Evolutionary conservation across 2,888 invertebrate species (phyloP).

Genomic region (Dynastes maya): DNA sequence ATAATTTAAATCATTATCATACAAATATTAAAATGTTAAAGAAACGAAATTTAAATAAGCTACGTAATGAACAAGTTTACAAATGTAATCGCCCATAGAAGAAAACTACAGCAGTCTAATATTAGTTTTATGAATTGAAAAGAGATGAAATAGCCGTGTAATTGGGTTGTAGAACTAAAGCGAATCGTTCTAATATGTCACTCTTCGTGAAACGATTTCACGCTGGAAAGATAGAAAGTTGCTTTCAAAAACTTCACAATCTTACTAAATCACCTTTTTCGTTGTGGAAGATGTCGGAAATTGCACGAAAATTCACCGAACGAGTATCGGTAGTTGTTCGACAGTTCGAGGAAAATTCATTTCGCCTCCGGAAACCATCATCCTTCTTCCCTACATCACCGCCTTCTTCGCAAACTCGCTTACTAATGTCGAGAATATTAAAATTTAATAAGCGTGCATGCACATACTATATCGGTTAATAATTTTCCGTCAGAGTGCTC

Average conservation of each 20-base stretch:
- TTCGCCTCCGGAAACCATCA: conserved; percentile 2
- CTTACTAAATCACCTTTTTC: conserved; percentile 4
- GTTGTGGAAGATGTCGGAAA: conserved; percentile 9
- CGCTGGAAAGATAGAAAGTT: background rate
- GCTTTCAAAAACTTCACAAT: background rate
- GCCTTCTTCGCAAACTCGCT: background rate
- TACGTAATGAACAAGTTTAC: too few relatives aligned
- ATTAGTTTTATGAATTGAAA: too few relatives aligned
- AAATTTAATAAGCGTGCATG: conserved; percentile 25
- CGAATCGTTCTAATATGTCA: too few relatives aligned
- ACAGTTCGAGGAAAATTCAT: conserved; percentile 14
- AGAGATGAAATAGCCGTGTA: too few relatives aligned
- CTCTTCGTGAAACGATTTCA: background rate
- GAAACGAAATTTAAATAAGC: too few relatives aligned
- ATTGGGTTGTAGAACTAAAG: too few relatives aligned
- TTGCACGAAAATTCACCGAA: conserved; percentile 14
- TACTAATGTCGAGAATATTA: conserved; percentile 10
- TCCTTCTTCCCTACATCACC: too few relatives aligned
- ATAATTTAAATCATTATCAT: too few relatives aligned
- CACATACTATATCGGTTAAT: conserved; percentile 24
- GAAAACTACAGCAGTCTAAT: too few relatives aligned
- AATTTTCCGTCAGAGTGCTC: conserved; percentile 26
- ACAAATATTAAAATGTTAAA: too few relatives aligned
- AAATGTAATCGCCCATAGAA: too few relatives aligned
- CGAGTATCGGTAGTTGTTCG: conserved; percentile 21